These are phyloP conservation scores for Chelon auratus DNA, from an alignment of 2,797 vertebrate species.

Conservation along the genomic window DNA sequence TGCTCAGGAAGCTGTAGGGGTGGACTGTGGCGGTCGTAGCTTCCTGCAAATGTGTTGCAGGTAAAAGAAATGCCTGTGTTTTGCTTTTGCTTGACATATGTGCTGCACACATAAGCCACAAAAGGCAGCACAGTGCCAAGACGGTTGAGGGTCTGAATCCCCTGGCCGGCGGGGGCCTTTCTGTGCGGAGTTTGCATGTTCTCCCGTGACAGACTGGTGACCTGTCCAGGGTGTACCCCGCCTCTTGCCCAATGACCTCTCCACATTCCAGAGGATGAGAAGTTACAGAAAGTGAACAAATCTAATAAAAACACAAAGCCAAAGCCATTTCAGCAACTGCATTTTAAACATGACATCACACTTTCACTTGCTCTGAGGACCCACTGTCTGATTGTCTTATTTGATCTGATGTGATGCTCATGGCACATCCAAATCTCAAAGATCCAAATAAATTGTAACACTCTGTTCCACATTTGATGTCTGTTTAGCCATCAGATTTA, in stretches of 20 bases:
- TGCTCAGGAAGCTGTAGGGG: constrained; percentile 46
- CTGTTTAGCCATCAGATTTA: not conserved
- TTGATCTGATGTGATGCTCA: no score
- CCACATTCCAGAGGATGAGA: no score
- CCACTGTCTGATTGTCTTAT: not conserved
- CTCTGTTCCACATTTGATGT: not conserved
- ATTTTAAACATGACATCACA: not conserved
- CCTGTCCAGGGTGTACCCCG: no score
- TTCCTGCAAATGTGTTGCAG: constrained; percentile 49
- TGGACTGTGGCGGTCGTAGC: constrained; percentile 49
- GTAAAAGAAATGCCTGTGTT: not conserved
- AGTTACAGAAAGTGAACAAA: not conserved
- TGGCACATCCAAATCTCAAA: no score
- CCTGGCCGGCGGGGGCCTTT: no score
- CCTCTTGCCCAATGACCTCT: no score
- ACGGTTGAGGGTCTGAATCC: no score
- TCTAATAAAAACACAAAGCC: no score
- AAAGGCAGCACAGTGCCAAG: no score
- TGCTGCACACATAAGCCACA: no score
- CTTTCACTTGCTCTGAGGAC: not conserved
- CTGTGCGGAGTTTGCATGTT: not conserved
- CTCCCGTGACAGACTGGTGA: no score
- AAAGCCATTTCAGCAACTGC: not conserved
- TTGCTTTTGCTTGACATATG: accelerated
- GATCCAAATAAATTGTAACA: no score